phyloP scores from a whole-genome alignment of 1,140 invertebrate genomes.

The Pseudomyrmex dendroicus region DNA sequence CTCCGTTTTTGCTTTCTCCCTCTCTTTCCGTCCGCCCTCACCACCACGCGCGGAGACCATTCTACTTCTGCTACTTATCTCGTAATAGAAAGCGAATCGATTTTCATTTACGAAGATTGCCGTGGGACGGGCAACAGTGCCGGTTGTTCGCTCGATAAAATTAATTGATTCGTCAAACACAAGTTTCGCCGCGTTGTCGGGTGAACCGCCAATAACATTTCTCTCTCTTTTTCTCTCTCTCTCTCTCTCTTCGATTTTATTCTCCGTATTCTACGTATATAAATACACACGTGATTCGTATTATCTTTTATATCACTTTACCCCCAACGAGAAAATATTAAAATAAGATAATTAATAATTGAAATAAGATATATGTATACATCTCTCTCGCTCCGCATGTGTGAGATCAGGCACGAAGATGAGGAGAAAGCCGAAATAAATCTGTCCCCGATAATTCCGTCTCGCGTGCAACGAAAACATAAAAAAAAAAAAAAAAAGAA shows the following conservation, averaged over 20 bases:
- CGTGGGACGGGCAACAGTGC: not conserved
- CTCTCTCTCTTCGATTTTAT: not conserved
- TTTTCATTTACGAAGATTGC: slow-evolving; percentile 71
- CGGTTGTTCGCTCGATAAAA: slow-evolving; percentile 65
- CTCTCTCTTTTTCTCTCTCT: not conserved
- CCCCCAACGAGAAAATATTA: not conserved
- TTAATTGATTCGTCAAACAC: slow-evolving; percentile 70
- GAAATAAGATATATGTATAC: no score
- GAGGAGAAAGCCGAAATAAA: not conserved
- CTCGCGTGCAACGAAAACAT: not conserved
- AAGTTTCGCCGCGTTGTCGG: slow-evolving; percentile 21
- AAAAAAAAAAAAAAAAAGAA: not conserved
- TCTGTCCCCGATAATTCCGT: not conserved
- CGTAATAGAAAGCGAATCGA: slow-evolving; percentile 69
- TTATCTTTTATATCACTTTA: slow-evolving; percentile 10
- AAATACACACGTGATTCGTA: not conserved
- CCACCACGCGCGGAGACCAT: not conserved
- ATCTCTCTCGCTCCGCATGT: not conserved
- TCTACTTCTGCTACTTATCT: slow-evolving; percentile 64
- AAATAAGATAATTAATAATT: no score
- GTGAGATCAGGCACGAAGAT: no score
- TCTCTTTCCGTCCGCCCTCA: not conserved
- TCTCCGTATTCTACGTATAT: not conserved
- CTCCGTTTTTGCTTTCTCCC: slow-evolving; percentile 29
- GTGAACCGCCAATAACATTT: not conserved